These are phyloP conservation scores for Anabas testudineus DNA, from an alignment of 2,797 vertebrate genomes.

Conservation along the genomic window DNA sequence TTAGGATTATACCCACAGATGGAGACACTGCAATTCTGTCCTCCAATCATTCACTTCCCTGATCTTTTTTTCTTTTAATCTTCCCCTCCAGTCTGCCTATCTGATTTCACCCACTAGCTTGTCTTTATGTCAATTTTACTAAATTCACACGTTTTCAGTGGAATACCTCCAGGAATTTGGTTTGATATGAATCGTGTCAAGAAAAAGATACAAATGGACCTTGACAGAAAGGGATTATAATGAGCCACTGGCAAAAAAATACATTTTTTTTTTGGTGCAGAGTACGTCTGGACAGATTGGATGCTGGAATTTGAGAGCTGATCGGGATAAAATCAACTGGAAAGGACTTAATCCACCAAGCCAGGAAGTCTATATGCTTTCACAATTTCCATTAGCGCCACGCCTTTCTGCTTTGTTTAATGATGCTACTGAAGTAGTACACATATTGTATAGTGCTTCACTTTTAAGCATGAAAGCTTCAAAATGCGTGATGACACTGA, in stretches of 20 bases:
- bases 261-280: slow-evolving; percentile 49
- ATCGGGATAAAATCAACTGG: slow-evolving; percentile 53
- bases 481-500: slow-evolving; percentile 8
- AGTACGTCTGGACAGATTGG: slow-evolving; percentile 52
- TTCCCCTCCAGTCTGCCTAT: slow-evolving; percentile 28
- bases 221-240: slow-evolving; percentile 58
- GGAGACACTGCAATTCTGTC: slow-evolving; percentile 76
- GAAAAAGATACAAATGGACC: slow-evolving; percentile 60
- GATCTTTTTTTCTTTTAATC: slow-evolving; percentile 20
- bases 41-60: slow-evolving; percentile 62
- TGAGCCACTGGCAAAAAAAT: slow-evolving; percentile 57
- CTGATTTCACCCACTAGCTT: slow-evolving; percentile 53
- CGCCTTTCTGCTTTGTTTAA: slow-evolving; percentile 22
- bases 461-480: not conserved
- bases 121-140: slow-evolving; percentile 65
- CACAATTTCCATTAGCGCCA: slow-evolving; percentile 22
- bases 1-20: slow-evolving; percentile 81
- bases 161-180: slow-evolving; percentile 53
- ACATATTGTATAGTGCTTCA: not conserved
- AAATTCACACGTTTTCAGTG: slow-evolving; percentile 70
- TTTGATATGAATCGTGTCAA: slow-evolving; percentile 57
- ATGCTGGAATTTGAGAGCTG: slow-evolving; percentile 25
- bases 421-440: slow-evolving; percentile 6
- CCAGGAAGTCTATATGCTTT: slow-evolving; percentile 20
- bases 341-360: slow-evolving; percentile 36